Evolutionary conservation across 2,888 invertebrate genomes (phyloP).

Genomic region (Drosophila borealis): DNA sequence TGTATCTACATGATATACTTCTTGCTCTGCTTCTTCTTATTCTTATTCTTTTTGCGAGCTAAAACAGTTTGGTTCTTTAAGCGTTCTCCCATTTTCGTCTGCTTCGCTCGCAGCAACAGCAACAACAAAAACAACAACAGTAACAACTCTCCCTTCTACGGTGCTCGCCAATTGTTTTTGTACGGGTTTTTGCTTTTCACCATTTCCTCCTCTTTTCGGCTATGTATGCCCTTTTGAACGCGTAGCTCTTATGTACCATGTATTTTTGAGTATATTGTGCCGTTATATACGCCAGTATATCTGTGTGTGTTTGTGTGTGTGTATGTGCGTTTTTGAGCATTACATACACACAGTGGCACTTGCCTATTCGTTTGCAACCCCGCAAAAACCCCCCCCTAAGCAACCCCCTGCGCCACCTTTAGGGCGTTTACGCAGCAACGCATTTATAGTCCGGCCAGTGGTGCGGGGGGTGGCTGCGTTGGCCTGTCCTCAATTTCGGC

Average conservation of each 20-base stretch:
- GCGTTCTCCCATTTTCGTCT: conserved; percentile 8
- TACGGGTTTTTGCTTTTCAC: conserved; percentile 19
- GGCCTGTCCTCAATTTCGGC: conserved; percentile 34
- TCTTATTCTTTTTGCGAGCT: neutral
- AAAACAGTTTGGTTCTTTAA: conserved; percentile 10
- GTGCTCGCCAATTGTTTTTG: conserved; percentile 30
- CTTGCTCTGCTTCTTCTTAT: conserved; percentile 1
- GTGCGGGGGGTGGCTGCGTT: conserved; percentile 5
- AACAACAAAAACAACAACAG: neutral
- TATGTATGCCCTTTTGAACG: conserved; percentile 31
- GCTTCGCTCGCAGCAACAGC: conserved; percentile 2
- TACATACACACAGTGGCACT: conserved; percentile 17
- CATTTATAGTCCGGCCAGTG: conserved; percentile 39
- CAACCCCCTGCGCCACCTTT: conserved; percentile 1
- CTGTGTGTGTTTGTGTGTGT: conserved; percentile 11
- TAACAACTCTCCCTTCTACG: conserved; percentile 7
- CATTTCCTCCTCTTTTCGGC: conserved; percentile 17
- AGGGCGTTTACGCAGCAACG: conserved; percentile 33
- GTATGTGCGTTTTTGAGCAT: conserved; percentile 22
- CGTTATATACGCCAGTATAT: conserved; percentile 7
- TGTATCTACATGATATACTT: neutral
- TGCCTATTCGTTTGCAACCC: conserved; percentile 30
- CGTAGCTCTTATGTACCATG: conserved; percentile 23
- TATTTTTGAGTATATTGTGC: conserved; percentile 25
- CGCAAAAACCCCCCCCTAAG: neutral